A percentile compares a stretch with the other conserved stretches of the same genome.
Conservation (phyloP, 2,113 vertebrate genomes). For the Fulica atra region DNA sequence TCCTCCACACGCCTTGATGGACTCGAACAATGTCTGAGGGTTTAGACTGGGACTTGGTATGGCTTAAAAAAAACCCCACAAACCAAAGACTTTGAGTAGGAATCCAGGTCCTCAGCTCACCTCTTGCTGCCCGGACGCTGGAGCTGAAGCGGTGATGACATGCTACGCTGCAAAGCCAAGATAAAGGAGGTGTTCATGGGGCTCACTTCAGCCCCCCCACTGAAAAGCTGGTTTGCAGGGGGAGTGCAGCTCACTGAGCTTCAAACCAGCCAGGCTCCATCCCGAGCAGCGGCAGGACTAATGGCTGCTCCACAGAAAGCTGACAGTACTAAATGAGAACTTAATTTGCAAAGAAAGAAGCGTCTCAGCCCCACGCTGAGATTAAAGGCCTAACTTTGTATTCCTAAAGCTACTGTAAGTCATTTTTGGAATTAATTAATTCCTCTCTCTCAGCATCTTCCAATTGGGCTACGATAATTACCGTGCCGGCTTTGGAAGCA, state of each 20-base stretch:
- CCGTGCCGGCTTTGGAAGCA: not conserved
- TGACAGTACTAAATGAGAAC: not conserved
- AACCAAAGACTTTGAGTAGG: not conserved
- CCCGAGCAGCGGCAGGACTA: not conserved
- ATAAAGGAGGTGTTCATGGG: conserved; percentile 1
- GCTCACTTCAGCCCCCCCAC: not conserved
- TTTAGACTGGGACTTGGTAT: not conserved
- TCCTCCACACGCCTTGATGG: not conserved
- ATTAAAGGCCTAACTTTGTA: conserved; percentile 3
- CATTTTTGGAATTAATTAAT: not conserved
- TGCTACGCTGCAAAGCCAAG: conserved; percentile 24
- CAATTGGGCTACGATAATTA: not conserved
- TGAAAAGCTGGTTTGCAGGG: not conserved
- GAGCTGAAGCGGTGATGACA: conserved; percentile 31
- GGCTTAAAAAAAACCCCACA: not conserved
- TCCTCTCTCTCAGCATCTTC: not conserved
- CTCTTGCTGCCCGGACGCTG: conserved; percentile 40
- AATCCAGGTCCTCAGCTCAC: conserved; percentile 62
- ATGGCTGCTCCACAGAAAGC: not conserved
- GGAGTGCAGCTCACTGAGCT: not conserved
- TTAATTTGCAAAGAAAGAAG: conserved; percentile 9
- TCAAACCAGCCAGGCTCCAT: not conserved
- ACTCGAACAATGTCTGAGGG: not conserved
- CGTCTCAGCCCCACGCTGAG: not conserved
- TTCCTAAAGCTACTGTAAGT: not conserved